A percentile compares a stretch with the other conserved stretches of the same genome.
These are phyloP conservation scores for Paraescarpia echinospica DNA, from an alignment of 1,140 invertebrate species.

Conservation along the genomic window DNA sequence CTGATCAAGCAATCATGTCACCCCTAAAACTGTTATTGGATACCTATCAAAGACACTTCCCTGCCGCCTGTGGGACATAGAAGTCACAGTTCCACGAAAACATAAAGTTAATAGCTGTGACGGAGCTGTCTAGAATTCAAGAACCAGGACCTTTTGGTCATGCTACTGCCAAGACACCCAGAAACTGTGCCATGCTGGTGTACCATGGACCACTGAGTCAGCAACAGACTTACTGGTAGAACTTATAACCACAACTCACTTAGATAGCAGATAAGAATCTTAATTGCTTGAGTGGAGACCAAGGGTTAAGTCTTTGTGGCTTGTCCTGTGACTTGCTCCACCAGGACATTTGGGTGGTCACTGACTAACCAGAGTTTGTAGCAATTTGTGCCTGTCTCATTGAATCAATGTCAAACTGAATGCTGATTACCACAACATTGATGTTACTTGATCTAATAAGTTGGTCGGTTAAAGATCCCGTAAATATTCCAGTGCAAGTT, in stretches of 20 bases:
- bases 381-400: background rate
- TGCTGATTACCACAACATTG: background rate
- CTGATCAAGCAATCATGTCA: background rate
- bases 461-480: background rate
- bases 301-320: background rate
- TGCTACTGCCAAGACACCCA: background rate
- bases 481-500: background rate
- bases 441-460: background rate
- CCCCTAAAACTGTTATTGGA: background rate
- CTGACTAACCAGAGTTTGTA: background rate
- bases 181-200: background rate
- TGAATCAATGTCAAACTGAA: background rate
- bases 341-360: background rate
- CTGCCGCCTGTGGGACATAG: background rate
- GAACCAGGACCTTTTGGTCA: no score
- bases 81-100: background rate
- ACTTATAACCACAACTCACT: background rate
- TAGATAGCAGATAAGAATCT: background rate
- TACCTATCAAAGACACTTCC: background rate
- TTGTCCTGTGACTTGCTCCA: background rate
- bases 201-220: background rate
- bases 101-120: conserved; percentile 6
- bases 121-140: background rate
- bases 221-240: background rate
- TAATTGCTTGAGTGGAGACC: background rate